phyloP scores from a whole-genome alignment of 2,888 invertebrate genomes.

The Neocrepidodera transversa region DNA sequence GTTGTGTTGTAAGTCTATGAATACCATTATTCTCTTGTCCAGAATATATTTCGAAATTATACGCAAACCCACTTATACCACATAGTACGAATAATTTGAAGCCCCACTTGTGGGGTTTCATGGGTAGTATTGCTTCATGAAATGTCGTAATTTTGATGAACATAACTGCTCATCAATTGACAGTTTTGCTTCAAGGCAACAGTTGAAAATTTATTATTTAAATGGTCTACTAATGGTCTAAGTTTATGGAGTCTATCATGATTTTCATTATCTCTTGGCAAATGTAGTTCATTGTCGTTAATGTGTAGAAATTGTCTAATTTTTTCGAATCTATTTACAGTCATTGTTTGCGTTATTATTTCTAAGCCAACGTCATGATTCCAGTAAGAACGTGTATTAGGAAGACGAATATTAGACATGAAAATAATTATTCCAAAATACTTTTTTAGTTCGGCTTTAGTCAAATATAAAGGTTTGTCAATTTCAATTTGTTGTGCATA shows the following conservation, averaged over 20 bases:
- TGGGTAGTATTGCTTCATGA: slow-evolving; percentile 49
- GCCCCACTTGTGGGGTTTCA: too few relatives aligned
- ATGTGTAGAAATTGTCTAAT: slow-evolving; percentile 50
- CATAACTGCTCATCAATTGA: slow-evolving; percentile 48
- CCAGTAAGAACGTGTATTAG: slow-evolving; percentile 6
- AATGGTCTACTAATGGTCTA: slow-evolving; percentile 34
- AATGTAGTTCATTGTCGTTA: slow-evolving; percentile 37
- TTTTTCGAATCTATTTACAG: slow-evolving; percentile 28
- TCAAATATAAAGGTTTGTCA: slow-evolving; percentile 7
- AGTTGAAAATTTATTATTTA: not conserved
- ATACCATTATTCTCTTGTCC: slow-evolving; percentile 25
- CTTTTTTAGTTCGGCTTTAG: slow-evolving; percentile 12
- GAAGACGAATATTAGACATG: slow-evolving; percentile 1
- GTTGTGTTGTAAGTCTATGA: slow-evolving; percentile 40
- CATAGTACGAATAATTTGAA: slow-evolving; percentile 45
- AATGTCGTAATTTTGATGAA: slow-evolving; percentile 50
- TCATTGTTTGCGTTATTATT: slow-evolving; percentile 10
- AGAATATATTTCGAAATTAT: slow-evolving; percentile 42
- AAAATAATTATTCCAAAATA: slow-evolving; percentile 12
- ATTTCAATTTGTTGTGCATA: slow-evolving; percentile 14
- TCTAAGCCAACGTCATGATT: slow-evolving; percentile 2
- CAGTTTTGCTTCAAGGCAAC: slow-evolving; percentile 49
- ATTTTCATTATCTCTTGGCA: slow-evolving; percentile 25
- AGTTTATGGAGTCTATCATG: slow-evolving; percentile 41
- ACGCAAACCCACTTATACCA: slow-evolving; percentile 42